Conservation (phyloP, 2,797 vertebrate species). For the Megalops cyprinoides region DNA sequence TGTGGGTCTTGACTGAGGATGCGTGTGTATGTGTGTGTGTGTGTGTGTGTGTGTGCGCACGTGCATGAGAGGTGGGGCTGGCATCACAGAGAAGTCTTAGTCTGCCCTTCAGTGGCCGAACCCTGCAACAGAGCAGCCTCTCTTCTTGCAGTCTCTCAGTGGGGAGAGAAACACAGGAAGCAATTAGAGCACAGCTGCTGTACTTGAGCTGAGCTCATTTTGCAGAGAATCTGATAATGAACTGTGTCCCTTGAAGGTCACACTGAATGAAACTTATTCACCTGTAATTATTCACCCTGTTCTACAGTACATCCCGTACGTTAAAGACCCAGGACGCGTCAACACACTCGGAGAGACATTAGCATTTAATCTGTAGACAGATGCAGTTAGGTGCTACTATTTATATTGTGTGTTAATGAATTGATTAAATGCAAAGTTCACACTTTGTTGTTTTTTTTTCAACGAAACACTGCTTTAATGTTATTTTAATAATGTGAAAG, state of each 20-base stretch:
- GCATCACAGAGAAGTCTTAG: conserved; percentile 5
- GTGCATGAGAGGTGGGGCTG: background rate
- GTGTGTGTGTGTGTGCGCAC: background rate
- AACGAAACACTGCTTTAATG: background rate
- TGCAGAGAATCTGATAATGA: conserved; percentile 10
- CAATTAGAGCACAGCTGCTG: background rate
- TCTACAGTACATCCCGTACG: conserved; percentile 33
- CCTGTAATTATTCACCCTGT: conserved; percentile 18
- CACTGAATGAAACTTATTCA: background rate
- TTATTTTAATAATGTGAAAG: conserved; percentile 3
- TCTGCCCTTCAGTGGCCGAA: conserved; percentile 30
- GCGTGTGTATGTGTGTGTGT: background rate
- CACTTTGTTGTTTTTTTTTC: background rate
- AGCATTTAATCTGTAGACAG: background rate
- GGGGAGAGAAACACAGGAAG: background rate
- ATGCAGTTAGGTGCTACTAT: background rate
- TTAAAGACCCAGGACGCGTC: conserved; percentile 54
- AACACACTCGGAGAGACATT: background rate
- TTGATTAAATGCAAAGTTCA: background rate
- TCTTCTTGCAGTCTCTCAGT: background rate
- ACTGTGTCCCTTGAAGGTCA: conserved; percentile 14
- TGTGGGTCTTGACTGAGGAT: background rate
- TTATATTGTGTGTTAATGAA: background rate
- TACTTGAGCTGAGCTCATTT: background rate
- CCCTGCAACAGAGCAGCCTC: conserved; percentile 1